Base-by-base conservation (phyloP, 2,113 vertebrate genomes). In the Cettia cetti region DNA sequence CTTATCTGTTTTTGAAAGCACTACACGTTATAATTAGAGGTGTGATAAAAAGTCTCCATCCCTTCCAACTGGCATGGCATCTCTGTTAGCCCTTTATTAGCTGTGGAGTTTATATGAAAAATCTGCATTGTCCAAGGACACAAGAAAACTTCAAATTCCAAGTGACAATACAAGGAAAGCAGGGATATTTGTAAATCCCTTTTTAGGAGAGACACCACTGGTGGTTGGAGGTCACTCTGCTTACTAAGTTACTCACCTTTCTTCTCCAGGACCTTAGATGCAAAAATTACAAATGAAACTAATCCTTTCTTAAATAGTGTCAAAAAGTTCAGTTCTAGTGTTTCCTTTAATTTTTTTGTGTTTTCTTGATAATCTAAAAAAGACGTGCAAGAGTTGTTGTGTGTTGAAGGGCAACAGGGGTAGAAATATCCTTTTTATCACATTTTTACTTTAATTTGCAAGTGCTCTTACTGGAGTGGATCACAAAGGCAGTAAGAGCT, bases 301-400 rank as follows among this genome's bases (percentile, higher is more conserved):
- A 69, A 81, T 7, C 2, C 6, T 11, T 31, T 74, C 27, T 35
- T 75, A 86, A 60, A 40, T 15, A 33, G 8, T 44, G 1, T 35
- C 37, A 11, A 15, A 75, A 81, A 23, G 2, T 28, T 27, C 31
- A 83, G 0, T 80, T 86, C 9, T 20, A 49, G 3, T 16, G 1
- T 63, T 96, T 44, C 5, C 3, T 61, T 27, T 79, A 1, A 45
- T 95, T 82, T 89, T 40, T 18, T 83, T 50, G 2, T 57, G 21
- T 42, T 21, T 64, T 33, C 30, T 60, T 72, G 15, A 30, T n/a
- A 75, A 81, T 49, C 13, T 6, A 44, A 44, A 44, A 45, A 31
- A 82, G 17, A 66, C 1, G 0, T 56, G 3, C 8, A 64, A 35
- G 9, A 17, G 9, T 33, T 35, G 27, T 11, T 70, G 6, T 12